Base-by-base conservation (phyloP, 2,797 vertebrate species). In the Apogon talboti region DNA sequence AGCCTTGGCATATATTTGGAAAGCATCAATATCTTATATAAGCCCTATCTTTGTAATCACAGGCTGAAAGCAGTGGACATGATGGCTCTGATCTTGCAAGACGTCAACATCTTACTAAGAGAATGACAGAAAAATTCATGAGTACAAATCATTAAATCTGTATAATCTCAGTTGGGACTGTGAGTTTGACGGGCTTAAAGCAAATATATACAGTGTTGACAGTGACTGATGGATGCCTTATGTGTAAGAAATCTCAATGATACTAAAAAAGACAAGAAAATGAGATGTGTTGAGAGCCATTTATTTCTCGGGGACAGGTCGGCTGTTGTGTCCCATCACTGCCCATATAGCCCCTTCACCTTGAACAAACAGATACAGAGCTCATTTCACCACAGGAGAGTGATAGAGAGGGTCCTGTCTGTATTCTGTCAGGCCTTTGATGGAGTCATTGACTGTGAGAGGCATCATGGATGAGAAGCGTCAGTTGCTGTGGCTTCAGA, bases 391-490 rank as follows among this genome's bases (percentile, higher is more conserved):
- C 87, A 77, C 84, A 61, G 88, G 80, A 91, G 73, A 52, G 77
- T 94, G 94, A 95, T 93, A 91, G 88, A 93, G 75, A 67, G 83
- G 59, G 40, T 81, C 7, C 83, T 81, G 81, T 77, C 80, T 76
- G 71, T 55, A 14, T 90, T 94, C 81, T 88, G 90, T 94, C 94
- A 92, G 71, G 66, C 77, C 83, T 82, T 73, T 93, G 94, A 94
- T 89, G 93, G 91, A 94, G 91, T 89, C 79, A 91, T 93, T 92
- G 91, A 90, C 74, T 91, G 70, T 70, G 79, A 87, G 83, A 58
- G 75, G 76, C 60, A 66, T 79, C 78, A 33, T 48, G 45, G 48
- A 76, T 55, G 70, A 81, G 53, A 65, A 78, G 73, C n/a, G 13
- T 16, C 55, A 48, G 21, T 38, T 40, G 15, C 15, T 30, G 38